A percentile compares a stretch with the other conserved stretches of the same genome.
Conservation (phyloP, 2,797 vertebrate species). For the Tolypeutes matacus region DNA sequence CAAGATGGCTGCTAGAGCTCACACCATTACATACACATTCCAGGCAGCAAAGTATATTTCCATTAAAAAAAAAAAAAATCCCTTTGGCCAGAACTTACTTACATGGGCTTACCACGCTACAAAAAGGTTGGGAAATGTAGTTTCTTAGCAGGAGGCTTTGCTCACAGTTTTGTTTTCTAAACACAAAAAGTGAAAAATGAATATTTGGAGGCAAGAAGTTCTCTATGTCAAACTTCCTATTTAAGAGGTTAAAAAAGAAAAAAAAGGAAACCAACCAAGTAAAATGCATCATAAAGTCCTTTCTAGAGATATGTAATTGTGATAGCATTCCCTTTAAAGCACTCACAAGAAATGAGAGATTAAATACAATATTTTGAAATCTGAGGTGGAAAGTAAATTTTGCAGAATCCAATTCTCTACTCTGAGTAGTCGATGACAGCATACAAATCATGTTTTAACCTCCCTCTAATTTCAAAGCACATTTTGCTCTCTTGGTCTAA, state of each 20-base stretch:
- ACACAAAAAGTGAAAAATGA: constrained; percentile 50
- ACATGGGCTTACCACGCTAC: neutral
- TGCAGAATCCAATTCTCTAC: constrained; percentile 2
- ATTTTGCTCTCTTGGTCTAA: constrained; percentile 21
- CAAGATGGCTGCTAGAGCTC: neutral
- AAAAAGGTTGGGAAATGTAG: neutral
- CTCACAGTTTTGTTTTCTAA: constrained; percentile 19
- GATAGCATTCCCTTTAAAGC: constrained; percentile 14
- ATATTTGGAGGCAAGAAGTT: neutral
- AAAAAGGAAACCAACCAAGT: neutral
- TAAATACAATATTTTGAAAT: constrained; percentile 62
- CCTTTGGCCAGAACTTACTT: neutral
- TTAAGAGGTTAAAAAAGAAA: neutral
- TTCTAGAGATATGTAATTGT: constrained; percentile 4
- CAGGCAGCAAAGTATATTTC: neutral
- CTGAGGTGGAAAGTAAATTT: constrained; percentile 39
- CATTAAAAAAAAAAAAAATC: too few relatives aligned
- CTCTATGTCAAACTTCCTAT: constrained; percentile 28
- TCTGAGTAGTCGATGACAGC: neutral
- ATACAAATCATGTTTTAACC: constrained; percentile 19
- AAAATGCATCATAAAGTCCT: constrained; percentile 41
- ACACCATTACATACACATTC: neutral
- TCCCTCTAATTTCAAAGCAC: neutral
- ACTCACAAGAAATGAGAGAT: constrained; percentile 19
- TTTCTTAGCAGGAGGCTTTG: neutral